These are phyloP conservation scores for Trypoxylon attenuatum DNA, from an alignment of 2,888 invertebrate species.

Conservation along the genomic window DNA sequence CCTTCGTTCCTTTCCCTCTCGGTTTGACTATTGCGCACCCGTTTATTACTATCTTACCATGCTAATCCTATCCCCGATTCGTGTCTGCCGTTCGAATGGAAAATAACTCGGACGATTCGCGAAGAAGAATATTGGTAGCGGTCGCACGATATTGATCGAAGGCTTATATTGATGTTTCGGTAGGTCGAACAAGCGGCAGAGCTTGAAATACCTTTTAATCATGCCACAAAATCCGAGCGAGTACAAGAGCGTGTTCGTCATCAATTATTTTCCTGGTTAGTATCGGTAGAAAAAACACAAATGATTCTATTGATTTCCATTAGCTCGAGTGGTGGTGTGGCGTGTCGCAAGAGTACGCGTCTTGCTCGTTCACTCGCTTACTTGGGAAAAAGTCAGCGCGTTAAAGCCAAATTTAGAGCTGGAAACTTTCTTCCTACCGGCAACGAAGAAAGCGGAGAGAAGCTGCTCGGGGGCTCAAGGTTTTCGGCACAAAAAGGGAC, in stretches of 20 bases:
- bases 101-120: too few relatives aligned
- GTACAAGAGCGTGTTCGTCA: conserved; percentile 4
- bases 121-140: too few relatives aligned
- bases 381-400: conserved; percentile 6
- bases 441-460: conserved; percentile 9
- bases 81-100: too few relatives aligned
- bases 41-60: conserved; percentile 19
- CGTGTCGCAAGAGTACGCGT: too few relatives aligned
- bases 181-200: too few relatives aligned
- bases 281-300: not conserved
- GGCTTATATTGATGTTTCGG: too few relatives aligned
- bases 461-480: conserved; percentile 18
- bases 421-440: conserved; percentile 12
- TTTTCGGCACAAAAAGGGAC: conserved; percentile 33
- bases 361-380: too few relatives aligned
- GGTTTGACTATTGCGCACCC: not conserved
- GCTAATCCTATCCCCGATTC: conserved; percentile 43
- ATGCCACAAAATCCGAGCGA: too few relatives aligned
- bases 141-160: too few relatives aligned
- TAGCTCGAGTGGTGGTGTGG: conserved; percentile 6
- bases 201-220: too few relatives aligned
- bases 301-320: conserved; percentile 18
- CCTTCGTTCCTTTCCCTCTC: not conserved
- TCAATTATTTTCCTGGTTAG: conserved; percentile 13
- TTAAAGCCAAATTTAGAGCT: conserved; percentile 35